A percentile compares a stretch with the other conserved stretches of the same genome.
Evolutionary conservation across 2,888 invertebrate genomes (phyloP).

Genomic region (Bombyx huttoni): DNA sequence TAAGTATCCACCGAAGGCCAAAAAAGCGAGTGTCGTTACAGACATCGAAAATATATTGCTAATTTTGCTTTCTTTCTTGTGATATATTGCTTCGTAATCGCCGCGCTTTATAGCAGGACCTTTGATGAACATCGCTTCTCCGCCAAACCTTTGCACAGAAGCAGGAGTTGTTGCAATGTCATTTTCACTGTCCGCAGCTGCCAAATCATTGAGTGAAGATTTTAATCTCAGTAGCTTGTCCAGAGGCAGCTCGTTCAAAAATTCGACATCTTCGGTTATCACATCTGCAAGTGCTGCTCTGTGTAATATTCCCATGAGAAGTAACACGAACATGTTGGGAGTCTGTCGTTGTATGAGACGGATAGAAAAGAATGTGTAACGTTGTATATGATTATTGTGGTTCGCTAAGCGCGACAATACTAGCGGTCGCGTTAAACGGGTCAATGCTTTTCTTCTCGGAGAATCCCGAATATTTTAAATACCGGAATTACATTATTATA

Average conservation of each 20-base stretch:
- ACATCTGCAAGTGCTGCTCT: slow-evolving; percentile 23
- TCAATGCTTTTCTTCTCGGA: slow-evolving; percentile 14
- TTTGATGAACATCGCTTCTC: slow-evolving; percentile 53
- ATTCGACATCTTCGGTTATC: slow-evolving; percentile 48
- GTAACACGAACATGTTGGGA: slow-evolving; percentile 27
- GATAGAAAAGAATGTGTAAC: slow-evolving; percentile 19
- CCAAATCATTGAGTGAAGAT: slow-evolving; percentile 47
- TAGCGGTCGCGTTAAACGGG: slow-evolving; percentile 33
- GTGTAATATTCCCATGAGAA: slow-evolving; percentile 16
- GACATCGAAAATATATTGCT: slow-evolving; percentile 84
- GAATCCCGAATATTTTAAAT: neutral
- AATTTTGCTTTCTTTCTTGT: slow-evolving; percentile 73
- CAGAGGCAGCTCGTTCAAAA: slow-evolving; percentile 78
- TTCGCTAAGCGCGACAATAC: slow-evolving; percentile 42
- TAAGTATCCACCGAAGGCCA: slow-evolving; percentile 89
- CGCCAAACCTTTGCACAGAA: slow-evolving; percentile 42
- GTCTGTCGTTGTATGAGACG: slow-evolving; percentile 20
- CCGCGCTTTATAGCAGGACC: slow-evolving; percentile 43
- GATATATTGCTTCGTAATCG: slow-evolving; percentile 60
- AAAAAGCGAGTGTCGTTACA: slow-evolving; percentile 83
- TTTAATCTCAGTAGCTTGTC: slow-evolving; percentile 77
- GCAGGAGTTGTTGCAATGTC: slow-evolving; percentile 27
- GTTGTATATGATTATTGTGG: slow-evolving; percentile 32
- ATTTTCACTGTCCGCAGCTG: slow-evolving; percentile 32
- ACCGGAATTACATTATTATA: neutral